Conservation (phyloP, 2,888 invertebrate species). For the Resseliella maxima region DNA sequence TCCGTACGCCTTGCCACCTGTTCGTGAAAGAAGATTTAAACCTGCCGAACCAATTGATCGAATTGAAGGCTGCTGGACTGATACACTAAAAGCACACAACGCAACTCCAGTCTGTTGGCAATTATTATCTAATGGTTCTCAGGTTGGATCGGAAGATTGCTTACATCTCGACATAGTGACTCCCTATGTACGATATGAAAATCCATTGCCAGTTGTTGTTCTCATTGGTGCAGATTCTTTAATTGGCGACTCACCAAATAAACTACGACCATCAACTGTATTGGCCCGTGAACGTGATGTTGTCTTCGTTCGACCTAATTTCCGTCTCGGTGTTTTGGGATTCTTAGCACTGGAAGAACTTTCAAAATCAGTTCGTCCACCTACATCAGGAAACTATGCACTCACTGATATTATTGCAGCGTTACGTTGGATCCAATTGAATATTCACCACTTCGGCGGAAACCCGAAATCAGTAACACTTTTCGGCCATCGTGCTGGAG, state of each 20-base stretch:
- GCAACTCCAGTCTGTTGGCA: constrained; percentile 78
- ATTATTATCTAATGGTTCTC: constrained; percentile 74
- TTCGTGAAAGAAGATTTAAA: constrained; percentile 76
- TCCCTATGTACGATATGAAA: constrained; percentile 82
- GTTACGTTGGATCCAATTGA: constrained; percentile 82
- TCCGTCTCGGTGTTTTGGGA: constrained; percentile 82
- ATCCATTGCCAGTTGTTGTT: constrained; percentile 84
- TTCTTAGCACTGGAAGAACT: constrained; percentile 81
- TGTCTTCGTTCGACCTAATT: constrained; percentile 88
- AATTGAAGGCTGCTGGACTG: constrained; percentile 82
- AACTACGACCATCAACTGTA: constrained; percentile 78
- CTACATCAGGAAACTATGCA: constrained; percentile 86
- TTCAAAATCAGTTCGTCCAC: constrained; percentile 77
- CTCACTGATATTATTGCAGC: constrained; percentile 82
- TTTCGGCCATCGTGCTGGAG: constrained; percentile 87
- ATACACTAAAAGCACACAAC: constrained; percentile 74
- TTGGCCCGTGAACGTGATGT: constrained; percentile 83
- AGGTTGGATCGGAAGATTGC: constrained; percentile 83
- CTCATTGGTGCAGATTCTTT: constrained; percentile 83
- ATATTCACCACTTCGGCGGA: constrained; percentile 87
- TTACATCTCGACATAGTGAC: constrained; percentile 85
- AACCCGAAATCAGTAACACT: constrained; percentile 81
- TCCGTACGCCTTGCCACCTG: constrained; percentile 82
- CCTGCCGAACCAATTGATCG: constrained; percentile 75
- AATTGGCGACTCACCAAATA: constrained; percentile 81